Evolutionary conservation across 2,797 vertebrate genomes (phyloP), one percentile per base, ranked within the genome.

Genomic region (Poecilia wingei): DNA sequence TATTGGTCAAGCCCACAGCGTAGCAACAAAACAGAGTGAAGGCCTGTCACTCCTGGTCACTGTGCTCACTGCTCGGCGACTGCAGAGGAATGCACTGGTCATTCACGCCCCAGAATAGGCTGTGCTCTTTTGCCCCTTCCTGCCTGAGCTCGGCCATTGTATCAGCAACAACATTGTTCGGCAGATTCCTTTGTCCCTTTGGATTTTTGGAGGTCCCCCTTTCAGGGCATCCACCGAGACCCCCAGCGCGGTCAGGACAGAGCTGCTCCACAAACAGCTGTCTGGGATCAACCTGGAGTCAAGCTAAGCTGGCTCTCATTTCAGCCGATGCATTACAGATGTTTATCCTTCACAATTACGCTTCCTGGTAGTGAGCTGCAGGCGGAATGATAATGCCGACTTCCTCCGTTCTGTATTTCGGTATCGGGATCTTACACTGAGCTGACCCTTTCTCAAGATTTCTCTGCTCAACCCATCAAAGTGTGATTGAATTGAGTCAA

Each of bases 11-110:
- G 94, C 91, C 85, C 88, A 83, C 79, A 91, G 89, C 87, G 82
- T 92, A 85, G 93, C 92, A 90, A 93, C 92, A 93, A 91, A 92
- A 92, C 88, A 4, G 84, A 84, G 87, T 87, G 89, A 94, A 92
- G 94, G 86, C 90, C 90, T 92, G 93, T 93, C 93, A 93, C 88
- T 93, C 92, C 75, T 94, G 93, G 91, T 93, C 93, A 94, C 87
- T 90, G 88, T 86, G 73, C 91, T 89, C 87, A 91, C 91, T 92
- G 91, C 92, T 86, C 79, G 87, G 93, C 85, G 93, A 89, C 89
- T 92, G 84, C 85, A 84, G 82, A 95, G 91, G 92, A 95, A 95
- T 95, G 94, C 69, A 70, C 77, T 89, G 89, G 93, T 95, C 92
- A 95, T 95, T 95, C 92, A 94, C 13, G 59, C 46, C 68, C 72